Conservation (phyloP, 2,797 vertebrate species). For the Miichthys miiuy region DNA sequence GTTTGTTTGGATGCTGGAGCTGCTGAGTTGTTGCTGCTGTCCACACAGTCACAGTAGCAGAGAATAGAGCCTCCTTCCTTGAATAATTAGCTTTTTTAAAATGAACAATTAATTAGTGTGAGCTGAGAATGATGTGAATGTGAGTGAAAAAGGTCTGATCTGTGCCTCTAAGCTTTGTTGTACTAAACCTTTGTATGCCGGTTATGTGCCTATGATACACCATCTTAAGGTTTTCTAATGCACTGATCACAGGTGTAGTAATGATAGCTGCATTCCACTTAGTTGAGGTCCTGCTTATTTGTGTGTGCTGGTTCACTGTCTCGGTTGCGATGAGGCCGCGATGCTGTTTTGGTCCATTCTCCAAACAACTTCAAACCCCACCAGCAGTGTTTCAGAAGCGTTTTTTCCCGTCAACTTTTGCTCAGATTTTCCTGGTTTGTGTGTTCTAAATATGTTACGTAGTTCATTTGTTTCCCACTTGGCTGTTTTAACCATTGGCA, state of each 20-base stretch:
- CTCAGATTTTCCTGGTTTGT: too few relatives aligned
- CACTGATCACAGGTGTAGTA: not conserved
- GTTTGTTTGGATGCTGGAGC: not conserved
- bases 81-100: not conserved
- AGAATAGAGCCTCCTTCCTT: not conserved
- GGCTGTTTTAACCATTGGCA: too few relatives aligned
- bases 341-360: too few relatives aligned
- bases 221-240: not conserved
- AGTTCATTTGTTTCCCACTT: too few relatives aligned
- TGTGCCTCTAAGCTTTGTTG: not conserved
- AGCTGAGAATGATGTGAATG: not conserved
- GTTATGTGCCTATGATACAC: not conserved
- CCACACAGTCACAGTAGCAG: not conserved
- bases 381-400: too few relatives aligned
- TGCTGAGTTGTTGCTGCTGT: not conserved
- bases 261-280: too few relatives aligned
- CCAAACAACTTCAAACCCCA: too few relatives aligned
- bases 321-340: too few relatives aligned
- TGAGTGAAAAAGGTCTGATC: not conserved
- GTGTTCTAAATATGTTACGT: too few relatives aligned
- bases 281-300: not conserved
- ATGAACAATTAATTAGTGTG: not conserved
- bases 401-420: too few relatives aligned
- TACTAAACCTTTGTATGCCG: not conserved
- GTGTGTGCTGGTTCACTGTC: too few relatives aligned